Percentiles rank a stretch among this genome's conserved stretches.
These are phyloP conservation scores for Drosophila longiperda DNA, from an alignment of 2,888 invertebrate species.

Conservation along the genomic window DNA sequence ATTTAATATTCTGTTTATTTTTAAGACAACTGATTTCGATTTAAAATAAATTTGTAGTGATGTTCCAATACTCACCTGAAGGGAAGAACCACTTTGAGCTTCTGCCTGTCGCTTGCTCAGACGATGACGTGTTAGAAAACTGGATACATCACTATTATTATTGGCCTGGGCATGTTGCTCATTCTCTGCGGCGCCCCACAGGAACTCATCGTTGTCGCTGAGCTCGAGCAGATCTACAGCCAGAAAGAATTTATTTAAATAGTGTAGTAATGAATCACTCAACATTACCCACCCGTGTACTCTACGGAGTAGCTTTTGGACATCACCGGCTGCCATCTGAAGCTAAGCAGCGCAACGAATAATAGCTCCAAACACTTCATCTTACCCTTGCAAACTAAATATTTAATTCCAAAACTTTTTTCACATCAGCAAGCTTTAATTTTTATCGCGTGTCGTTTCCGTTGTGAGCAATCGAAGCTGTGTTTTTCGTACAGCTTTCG, in stretches of 20 bases:
- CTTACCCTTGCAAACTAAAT: slow-evolving; percentile 28
- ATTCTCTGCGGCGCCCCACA: slow-evolving; percentile 76
- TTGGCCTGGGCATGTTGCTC: slow-evolving; percentile 43
- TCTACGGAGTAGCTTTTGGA: slow-evolving; percentile 53
- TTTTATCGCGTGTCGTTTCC: slow-evolving; percentile 70
- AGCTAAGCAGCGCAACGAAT: slow-evolving; percentile 28
- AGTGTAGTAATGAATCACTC: neutral
- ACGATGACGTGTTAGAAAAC: slow-evolving; percentile 64
- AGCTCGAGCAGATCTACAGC: slow-evolving; percentile 77
- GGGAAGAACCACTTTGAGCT: slow-evolving; percentile 23
- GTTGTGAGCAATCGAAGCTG: slow-evolving; percentile 41
- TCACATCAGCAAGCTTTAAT: slow-evolving; percentile 12
- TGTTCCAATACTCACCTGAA: slow-evolving; percentile 59
- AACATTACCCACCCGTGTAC: slow-evolving; percentile 63
- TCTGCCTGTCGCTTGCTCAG: slow-evolving; percentile 73
- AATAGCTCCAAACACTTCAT: slow-evolving; percentile 39
- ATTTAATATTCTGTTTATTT: neutral
- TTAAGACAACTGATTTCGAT: neutral
- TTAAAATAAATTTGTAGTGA: neutral
- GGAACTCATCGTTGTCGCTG: slow-evolving; percentile 76
- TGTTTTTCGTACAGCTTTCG: slow-evolving; percentile 14
- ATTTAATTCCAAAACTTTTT: slow-evolving; percentile 3
- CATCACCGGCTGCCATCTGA: slow-evolving; percentile 1
- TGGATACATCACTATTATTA: slow-evolving; percentile 36
- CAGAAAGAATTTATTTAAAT: slow-evolving; percentile 3